phyloP scores from a whole-genome alignment of 2,888 invertebrate genomes.

The Marasmarcha lunaedactyla region DNA sequence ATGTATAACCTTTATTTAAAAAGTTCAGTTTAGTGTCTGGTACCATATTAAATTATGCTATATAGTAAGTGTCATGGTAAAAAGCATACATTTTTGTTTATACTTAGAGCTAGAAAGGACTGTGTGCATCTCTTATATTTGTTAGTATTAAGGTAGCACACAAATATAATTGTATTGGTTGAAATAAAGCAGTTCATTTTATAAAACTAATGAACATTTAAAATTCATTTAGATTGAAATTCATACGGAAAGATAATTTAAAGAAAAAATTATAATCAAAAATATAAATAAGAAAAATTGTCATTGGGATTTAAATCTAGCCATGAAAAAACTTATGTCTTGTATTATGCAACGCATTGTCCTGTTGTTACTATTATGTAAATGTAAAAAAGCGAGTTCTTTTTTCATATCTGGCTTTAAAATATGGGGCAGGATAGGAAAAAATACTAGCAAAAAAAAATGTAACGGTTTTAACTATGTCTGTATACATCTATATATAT shows the following conservation, averaged over 20 bases:
- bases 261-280: no score
- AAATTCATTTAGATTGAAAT: no score
- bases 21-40: no score
- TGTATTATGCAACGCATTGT: conserved; percentile 40
- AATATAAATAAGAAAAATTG: conserved; percentile 25
- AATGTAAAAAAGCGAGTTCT: conserved; percentile 29
- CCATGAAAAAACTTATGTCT: conserved; percentile 39
- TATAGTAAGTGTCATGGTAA: neutral
- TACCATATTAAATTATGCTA: no score
- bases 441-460: conserved; percentile 40
- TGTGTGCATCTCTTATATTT: conserved; percentile 6
- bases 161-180: no score
- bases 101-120: neutral
- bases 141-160: no score
- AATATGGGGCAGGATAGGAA: conserved; percentile 18
- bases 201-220: no score
- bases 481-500: conserved; percentile 50
- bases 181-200: no score
- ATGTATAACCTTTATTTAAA: conserved; percentile 36
- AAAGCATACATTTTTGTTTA: conserved; percentile 3
- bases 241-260: no score
- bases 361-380: conserved; percentile 41
- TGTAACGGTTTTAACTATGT: conserved; percentile 60
- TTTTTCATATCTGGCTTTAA: conserved; percentile 26
- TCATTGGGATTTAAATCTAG: conserved; percentile 24